These are phyloP conservation scores for Myanophis thanlyinensis DNA, from an alignment of 2,113 vertebrate genomes.

Conservation along the genomic window DNA sequence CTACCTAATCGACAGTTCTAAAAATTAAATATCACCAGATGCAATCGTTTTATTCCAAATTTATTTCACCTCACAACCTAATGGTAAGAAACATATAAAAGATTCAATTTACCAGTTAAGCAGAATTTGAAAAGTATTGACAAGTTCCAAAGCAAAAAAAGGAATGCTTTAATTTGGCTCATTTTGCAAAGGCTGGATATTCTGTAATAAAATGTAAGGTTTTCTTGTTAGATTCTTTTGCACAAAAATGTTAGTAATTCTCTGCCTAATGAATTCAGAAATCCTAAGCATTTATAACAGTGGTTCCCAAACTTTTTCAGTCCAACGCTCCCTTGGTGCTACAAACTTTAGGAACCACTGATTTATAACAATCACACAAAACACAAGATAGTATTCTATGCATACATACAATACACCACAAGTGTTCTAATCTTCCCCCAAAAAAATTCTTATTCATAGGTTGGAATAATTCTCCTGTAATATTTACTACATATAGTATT, in stretches of 20 bases:
- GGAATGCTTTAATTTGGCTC: constrained; percentile 41
- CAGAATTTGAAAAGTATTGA: constrained; percentile 31
- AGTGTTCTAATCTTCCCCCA: background rate
- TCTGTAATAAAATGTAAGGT: constrained; percentile 40
- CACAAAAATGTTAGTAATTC: background rate
- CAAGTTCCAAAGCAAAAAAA: constrained; percentile 13
- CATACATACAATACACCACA: background rate
- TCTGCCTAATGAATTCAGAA: background rate
- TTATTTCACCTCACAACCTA: background rate
- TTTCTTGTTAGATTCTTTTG: background rate
- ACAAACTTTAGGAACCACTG: no score
- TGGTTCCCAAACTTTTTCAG: no score
- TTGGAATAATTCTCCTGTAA: background rate
- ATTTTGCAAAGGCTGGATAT: background rate
- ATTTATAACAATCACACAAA: background rate
- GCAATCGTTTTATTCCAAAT: background rate
- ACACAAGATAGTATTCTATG: background rate
- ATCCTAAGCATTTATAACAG: background rate
- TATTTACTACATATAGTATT: background rate
- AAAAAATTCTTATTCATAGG: background rate
- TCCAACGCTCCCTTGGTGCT: no score
- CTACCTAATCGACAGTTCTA: background rate
- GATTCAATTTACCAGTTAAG: constrained; percentile 40
- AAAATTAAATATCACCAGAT: background rate
- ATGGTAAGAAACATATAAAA: background rate